These are phyloP conservation scores for Prunella fulvescens DNA, from an alignment of 2,113 vertebrate genomes.

Conservation along the genomic window DNA sequence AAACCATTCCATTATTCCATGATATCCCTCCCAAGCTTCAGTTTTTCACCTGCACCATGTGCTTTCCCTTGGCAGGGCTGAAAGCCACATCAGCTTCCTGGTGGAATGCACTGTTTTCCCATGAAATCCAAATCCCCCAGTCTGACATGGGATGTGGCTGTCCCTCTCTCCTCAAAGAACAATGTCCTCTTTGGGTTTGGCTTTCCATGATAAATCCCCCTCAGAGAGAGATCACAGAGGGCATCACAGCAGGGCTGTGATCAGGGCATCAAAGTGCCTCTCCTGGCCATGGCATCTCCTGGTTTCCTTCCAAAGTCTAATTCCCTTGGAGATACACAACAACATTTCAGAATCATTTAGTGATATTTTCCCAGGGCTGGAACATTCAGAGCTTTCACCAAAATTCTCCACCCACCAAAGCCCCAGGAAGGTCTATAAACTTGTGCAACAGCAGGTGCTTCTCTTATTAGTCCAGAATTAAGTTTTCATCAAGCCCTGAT, in stretches of 20 bases:
- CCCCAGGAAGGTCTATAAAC: not conserved
- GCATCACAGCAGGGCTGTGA: too few relatives aligned
- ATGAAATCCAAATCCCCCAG: not conserved
- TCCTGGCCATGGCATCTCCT: not conserved
- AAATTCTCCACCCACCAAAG: not conserved
- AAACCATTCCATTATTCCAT: not conserved
- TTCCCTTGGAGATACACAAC: not conserved
- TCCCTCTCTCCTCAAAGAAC: not conserved
- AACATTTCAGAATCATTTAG: not conserved
- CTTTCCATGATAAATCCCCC: not conserved
- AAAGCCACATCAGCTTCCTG: not conserved
- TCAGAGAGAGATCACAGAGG: not conserved
- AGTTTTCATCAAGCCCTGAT: not conserved
- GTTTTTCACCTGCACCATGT: not conserved
- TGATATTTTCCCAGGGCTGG: not conserved
- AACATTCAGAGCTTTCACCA: not conserved
- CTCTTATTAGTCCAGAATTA: not conserved
- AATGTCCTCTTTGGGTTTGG: not conserved
- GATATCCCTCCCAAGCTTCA: not conserved
- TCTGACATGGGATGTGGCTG: rapidly evolving
- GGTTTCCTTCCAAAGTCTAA: not conserved
- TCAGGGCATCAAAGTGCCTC: not conserved
- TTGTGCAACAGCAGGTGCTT: not conserved
- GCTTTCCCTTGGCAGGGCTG: not conserved
- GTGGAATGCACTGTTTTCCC: not conserved